Percentiles rank a stretch among this genome's conserved stretches.
Conservation (phyloP, 53 echinoderm and acorn worm genomes). For the Holothuria leucospilota region DNA sequence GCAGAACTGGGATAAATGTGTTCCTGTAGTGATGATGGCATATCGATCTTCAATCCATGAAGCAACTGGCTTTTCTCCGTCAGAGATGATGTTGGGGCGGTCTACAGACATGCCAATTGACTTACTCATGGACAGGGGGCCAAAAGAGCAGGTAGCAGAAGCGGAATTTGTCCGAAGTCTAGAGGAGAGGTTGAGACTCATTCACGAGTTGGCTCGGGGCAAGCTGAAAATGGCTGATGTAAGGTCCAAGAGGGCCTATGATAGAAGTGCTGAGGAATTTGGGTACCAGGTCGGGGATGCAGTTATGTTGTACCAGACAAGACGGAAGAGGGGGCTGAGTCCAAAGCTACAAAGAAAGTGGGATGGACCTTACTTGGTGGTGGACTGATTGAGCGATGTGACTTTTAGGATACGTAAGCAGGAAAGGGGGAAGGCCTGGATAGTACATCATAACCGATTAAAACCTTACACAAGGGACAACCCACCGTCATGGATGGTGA, state of each 20-base stretch:
- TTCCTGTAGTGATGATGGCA: slow-evolving; percentile 26
- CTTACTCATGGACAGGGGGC: not conserved
- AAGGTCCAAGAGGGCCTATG: not conserved
- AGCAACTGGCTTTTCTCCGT: not conserved
- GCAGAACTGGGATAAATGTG: slow-evolving; percentile 38
- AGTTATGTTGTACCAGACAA: not conserved
- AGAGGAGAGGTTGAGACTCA: not conserved
- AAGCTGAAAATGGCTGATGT: slow-evolving; percentile 2
- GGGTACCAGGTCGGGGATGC: not conserved
- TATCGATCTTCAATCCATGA: slow-evolving; percentile 1
- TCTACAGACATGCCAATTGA: not conserved
- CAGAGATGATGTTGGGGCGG: slow-evolving; percentile 6
- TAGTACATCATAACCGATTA: not conserved
- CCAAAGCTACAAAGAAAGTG: slow-evolving; percentile 1
- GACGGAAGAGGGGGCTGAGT: not conserved
- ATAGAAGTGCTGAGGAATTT: not conserved
- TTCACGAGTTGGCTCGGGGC: not conserved
- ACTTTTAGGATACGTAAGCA: not conserved
- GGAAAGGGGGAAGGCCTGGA: not conserved
- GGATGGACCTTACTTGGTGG: not conserved
- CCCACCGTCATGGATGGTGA: not conserved
- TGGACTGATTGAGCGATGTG: not conserved
- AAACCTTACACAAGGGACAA: not conserved
- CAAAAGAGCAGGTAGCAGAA: no score
- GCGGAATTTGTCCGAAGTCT: not conserved